Base-by-base conservation (phyloP, 2,888 invertebrate genomes). In the Erebia palarica region DNA sequence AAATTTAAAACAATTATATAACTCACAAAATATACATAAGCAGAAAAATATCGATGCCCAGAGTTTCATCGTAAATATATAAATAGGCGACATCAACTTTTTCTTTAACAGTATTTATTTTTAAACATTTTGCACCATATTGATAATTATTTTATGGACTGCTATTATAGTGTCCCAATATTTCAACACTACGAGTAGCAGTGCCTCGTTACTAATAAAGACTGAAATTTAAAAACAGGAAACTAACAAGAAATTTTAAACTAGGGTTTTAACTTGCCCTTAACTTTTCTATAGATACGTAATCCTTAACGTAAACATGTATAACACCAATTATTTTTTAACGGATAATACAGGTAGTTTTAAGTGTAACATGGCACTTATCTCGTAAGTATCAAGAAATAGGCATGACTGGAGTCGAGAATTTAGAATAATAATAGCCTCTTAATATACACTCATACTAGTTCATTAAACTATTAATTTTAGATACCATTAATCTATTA, bases 21-120 rank as follows among this genome's bases (percentile, higher is more conserved):
- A 64, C 18, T 71, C 27, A 58, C 47, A 55, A 42, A 60, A 60
- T 44, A 44, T 18, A 55, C 61, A 61, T 18, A 55, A 63, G 14
- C 1, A 44, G 21, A 44, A 66, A 21, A 57, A 57, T 18, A 57
- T 66, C 3, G 9, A 18, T 18, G 16, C 21, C 10, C 42, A 57
- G 3, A 21, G 0, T 58, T 57, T 57, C 65, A 66, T 58, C n/a
- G 1, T 66, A 3, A 18, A 57, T 4, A 14, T 21, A 21, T 16
- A 3, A 55, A 18, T 10, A 18, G 18, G 55, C 57, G 21, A 27
- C 2, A 13, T 21, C 13, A 27, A 13, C 3, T 14, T 55, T 18
- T 10, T 13, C 27, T 58, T 0, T 14, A 18, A 58, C 13, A 21
- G 13, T 27, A 13, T 58, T 36, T 27, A 4, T 27, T 18, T 11